These are phyloP conservation scores for Drosophila eugracilis DNA, from an alignment of 1,140 invertebrate genomes.

Conservation along the genomic window DNA sequence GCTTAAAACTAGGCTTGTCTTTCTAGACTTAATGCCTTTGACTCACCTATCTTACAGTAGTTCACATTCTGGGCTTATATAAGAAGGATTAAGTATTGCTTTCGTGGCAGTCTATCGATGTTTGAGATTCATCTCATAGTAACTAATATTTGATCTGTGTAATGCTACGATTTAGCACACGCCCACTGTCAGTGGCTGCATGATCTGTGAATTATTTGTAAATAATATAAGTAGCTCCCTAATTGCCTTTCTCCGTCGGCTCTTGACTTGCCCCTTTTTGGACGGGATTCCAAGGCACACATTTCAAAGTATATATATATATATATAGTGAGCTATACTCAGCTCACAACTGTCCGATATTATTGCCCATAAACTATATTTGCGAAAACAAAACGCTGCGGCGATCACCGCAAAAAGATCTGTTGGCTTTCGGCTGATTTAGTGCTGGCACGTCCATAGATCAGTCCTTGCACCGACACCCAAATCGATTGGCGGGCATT, in stretches of 20 bases:
- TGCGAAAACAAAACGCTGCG: slow-evolving; percentile 1
- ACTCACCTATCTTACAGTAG: too few species aligned
- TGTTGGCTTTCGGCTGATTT: slow-evolving; percentile 6
- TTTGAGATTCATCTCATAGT: neutral
- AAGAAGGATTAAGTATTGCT: too few species aligned
- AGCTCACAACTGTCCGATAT: slow-evolving; percentile 1
- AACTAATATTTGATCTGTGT: neutral
- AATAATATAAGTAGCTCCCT: slow-evolving; percentile 3
- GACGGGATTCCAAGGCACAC: neutral
- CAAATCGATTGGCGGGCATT: neutral
- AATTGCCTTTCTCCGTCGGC: slow-evolving; percentile 1
- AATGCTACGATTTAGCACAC: slow-evolving; percentile 1
- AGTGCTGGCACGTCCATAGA: slow-evolving; percentile 4
- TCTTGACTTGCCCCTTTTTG: slow-evolving; percentile 1
- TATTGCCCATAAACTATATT: slow-evolving; percentile 7
- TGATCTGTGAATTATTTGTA: slow-evolving; percentile 7
- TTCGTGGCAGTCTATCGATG: neutral
- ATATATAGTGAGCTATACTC: too few species aligned
- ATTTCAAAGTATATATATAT: neutral
- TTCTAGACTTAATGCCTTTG: too few species aligned
- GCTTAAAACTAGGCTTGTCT: slow-evolving; percentile 6
- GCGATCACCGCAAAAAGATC: neutral
- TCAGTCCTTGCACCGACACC: slow-evolving; percentile 14
- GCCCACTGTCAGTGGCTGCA: neutral
- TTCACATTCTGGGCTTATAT: too few species aligned